Percentiles rank a stretch among this genome's conserved stretches.
phyloP scores from a whole-genome alignment of 2,797 vertebrate species.

The Galaxias olidus region DNA sequence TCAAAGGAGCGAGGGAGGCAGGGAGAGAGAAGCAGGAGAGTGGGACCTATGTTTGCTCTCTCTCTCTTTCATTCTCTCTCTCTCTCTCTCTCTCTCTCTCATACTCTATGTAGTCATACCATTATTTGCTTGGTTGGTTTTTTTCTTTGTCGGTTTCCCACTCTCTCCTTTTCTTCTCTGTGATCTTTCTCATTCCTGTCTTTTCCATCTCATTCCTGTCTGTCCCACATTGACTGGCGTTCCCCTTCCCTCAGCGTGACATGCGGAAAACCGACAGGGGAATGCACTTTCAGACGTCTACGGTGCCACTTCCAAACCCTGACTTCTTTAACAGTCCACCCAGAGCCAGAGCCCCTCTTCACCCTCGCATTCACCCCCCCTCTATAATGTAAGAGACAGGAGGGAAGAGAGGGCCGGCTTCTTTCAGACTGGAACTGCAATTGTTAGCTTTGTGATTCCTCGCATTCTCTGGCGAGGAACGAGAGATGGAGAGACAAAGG shows the following conservation, averaged over 20 bases:
- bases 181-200: neutral
- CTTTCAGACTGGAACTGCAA: neutral
- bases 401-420: too few relatives aligned
- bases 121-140: too few relatives aligned
- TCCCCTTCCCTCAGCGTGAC: neutral
- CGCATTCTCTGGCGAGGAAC: slow-evolving; percentile 11
- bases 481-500: slow-evolving; percentile 6
- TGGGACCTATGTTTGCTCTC: neutral
- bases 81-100: neutral
- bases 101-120: too few relatives aligned
- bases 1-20: slow-evolving; percentile 18
- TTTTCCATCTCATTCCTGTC: neutral
- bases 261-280: neutral
- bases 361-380: too few relatives aligned
- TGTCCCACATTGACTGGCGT: neutral
- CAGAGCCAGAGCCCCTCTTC: neutral
- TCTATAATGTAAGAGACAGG: neutral
- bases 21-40: slow-evolving; percentile 12
- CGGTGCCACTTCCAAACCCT: neutral
- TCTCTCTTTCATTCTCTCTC: neutral
- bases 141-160: too few relatives aligned
- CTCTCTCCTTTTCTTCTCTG: too few relatives aligned
- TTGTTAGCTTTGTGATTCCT: slow-evolving; percentile 19
- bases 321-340: neutral
- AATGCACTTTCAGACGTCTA: slow-evolving; percentile 1